phyloP scores from a whole-genome alignment of 2,797 vertebrate genomes.

The Coreius guichenoti region DNA sequence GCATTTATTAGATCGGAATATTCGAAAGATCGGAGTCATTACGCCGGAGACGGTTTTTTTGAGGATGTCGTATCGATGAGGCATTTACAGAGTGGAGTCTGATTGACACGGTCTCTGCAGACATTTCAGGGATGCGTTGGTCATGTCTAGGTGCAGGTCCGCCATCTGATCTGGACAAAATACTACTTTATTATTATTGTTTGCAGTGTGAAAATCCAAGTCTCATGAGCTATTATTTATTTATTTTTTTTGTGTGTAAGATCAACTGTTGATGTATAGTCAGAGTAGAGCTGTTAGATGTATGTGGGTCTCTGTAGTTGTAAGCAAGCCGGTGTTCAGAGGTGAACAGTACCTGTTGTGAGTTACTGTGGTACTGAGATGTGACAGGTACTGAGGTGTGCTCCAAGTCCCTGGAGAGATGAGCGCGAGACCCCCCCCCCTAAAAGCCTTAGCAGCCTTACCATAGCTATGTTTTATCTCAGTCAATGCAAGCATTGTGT shows the following conservation, averaged over 20 bases:
- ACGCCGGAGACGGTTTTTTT: too few relatives aligned
- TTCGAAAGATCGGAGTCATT: too few relatives aligned
- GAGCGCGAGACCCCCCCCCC: conserved; percentile 31
- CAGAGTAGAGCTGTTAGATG: neutral
- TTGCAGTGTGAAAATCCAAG: neutral
- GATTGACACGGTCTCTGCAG: too few relatives aligned
- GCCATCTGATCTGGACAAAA: too few relatives aligned
- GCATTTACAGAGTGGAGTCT: too few relatives aligned
- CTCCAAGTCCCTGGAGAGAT: conserved; percentile 7
- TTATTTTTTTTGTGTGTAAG: neutral
- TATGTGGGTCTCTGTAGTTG: conserved; percentile 4
- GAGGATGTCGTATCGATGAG: too few relatives aligned
- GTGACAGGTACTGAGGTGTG: conserved; percentile 26
- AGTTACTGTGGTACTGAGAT: conserved; percentile 22
- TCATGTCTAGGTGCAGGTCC: too few relatives aligned
- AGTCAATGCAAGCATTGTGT: conserved; percentile 38
- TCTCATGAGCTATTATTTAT: neutral
- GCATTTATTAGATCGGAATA: too few relatives aligned
- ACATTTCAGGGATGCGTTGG: too few relatives aligned
- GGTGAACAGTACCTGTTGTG: conserved; percentile 43
- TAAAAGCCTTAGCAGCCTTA: conserved; percentile 44
- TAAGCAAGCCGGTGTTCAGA: conserved; percentile 10
- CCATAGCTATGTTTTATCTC: conserved; percentile 70
- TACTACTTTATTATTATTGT: neutral
- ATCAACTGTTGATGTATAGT: neutral